Evolutionary conservation across 2,888 invertebrate genomes (phyloP), one percentile per base, ranked within the genome.

Genomic region (Tipula helvola): DNA sequence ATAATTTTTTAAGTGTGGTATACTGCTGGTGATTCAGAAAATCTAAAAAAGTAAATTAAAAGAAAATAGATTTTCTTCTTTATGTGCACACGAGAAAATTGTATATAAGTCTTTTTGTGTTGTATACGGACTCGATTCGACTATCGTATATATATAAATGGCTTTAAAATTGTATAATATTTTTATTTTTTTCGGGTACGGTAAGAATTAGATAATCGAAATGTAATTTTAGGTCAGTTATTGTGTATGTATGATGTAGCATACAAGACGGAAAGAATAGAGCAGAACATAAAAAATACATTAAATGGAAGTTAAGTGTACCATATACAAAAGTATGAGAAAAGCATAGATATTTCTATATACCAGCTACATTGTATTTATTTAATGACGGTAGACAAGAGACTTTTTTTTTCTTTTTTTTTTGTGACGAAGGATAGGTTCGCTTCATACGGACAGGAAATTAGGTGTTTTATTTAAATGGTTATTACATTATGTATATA

Each of bases 301-400:
- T 71, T 71, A 71, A 71, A 71, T 71, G 28, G 28, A 71, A 71
- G 71, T 71, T 71, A 71, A 71, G 71, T 71, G 71, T 71, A 71
- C 28, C 71, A 71, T 2, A 16, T 10, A 71, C 10, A 71, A 71
- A 28, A 28, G 28, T 71, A 18, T 71, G 71, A 71, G 18, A 10
- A 28, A 28, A 28, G 28, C 28, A 28, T 71, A 28, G 71, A n/a
- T 71, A 71, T 18, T 52, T 3, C 71, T 71, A 28, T 71, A 28
- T 28, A 28, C 28, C 28, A 28, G 28, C 28, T 28, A 28, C 28
- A 52, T 71, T 18, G 71, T 71, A 71, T 71, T 71, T 71, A 71
- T 71, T 71, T 71, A 71, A 71, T 71, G 71, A 71, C 71, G 71
- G 71, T 71, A 71, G 71, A 71, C 71, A 71, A 71, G 71, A 71